Evolutionary conservation across 2,797 vertebrate species (phyloP).

Genomic region (Pangasius mekongensis): DNA sequence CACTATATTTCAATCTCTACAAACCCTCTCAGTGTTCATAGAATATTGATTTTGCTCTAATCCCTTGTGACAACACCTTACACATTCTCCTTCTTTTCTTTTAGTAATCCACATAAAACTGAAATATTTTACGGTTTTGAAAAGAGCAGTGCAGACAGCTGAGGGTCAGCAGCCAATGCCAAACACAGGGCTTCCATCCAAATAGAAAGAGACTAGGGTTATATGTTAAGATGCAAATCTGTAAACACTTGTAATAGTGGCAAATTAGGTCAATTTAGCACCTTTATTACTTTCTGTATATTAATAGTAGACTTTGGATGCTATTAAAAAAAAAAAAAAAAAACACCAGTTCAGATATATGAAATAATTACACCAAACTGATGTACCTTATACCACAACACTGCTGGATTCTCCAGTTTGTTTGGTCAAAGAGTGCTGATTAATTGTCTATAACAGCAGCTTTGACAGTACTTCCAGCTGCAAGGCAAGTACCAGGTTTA

Average conservation of each 20-base stretch:
- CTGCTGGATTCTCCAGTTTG: neutral
- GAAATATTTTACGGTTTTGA: neutral
- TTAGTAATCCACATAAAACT: neutral
- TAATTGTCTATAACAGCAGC: neutral
- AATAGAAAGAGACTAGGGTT: neutral
- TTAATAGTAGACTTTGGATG: neutral
- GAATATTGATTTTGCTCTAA: constrained; percentile 19
- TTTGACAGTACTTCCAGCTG: neutral
- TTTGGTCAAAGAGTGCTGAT: neutral
- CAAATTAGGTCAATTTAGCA: neutral
- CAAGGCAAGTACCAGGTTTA: too few species aligned
- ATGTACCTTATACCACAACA: neutral
- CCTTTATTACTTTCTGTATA: neutral
- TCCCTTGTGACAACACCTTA: neutral
- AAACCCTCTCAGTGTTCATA: constrained; percentile 27
- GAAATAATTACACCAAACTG: neutral
- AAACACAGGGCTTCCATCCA: neutral
- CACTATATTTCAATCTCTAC: neutral
- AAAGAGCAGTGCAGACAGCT: neutral
- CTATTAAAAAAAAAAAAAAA: neutral
- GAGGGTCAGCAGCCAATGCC: neutral
- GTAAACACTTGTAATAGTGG: neutral
- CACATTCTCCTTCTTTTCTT: neutral
- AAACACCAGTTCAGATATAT: neutral
- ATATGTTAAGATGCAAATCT: neutral